Evolutionary conservation across 1,140 invertebrate species (phyloP), one percentile per base, ranked within the genome.

Genomic region (Drosophila lacertosa): DNA sequence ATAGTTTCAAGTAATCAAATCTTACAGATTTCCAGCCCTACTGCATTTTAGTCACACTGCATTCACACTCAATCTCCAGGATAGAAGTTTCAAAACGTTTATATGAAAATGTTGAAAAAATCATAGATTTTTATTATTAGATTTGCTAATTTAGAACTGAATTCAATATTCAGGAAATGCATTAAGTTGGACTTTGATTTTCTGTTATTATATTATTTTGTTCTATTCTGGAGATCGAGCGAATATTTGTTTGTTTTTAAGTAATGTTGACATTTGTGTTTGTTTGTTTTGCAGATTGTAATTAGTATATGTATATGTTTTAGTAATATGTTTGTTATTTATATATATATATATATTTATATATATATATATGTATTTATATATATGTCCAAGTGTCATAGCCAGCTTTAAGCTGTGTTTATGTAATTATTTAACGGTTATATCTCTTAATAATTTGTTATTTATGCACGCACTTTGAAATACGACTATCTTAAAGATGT

Each of bases 401-500:
- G 55, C 51, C 77, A 82, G 72, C 77, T 83, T 83, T 74, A 66
- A 81, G 74, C 64, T 81, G 58, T 6, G 35, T 50, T 51, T 70
- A 45, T 71, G 33, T 55, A 57, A 74, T 69, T 66, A 74, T 68
- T 74, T 54, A 76, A 54, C 58, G 54, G 35, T 69, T 77, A 57
- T 58, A 45, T 69, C 45, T 58, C 44, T 60, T 64, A 63, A 75
- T 67, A 64, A 71, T 81, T 73, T 47, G 15, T 71, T 40, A 53
- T 57, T 74, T 58, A 63, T 59, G 77, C 48, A 67, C 74, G 59
- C 70, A 67, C 63, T 78, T 72, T 68, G n/a, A 7, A 77, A 70
- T 77, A 70, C 35, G 50, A 53, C 18, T 66, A 86, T 86, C 82
- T 86, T 88, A 62, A 59, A 86, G 82, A 86, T 82, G 69, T 71